These are phyloP conservation scores for Chunga burmeisteri DNA, from an alignment of 2,113 vertebrate species.

Conservation along the genomic window DNA sequence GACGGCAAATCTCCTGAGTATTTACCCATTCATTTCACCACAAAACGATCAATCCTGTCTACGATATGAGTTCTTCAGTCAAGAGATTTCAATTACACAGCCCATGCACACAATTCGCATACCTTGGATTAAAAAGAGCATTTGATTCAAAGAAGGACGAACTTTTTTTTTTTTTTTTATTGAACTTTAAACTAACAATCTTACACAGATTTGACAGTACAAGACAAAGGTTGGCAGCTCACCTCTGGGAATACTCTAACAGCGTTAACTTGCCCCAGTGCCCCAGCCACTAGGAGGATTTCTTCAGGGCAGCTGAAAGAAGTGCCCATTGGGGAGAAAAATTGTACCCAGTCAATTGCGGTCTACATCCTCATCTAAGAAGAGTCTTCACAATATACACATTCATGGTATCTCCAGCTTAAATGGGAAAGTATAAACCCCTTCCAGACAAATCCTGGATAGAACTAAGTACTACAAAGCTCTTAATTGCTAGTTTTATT, in stretches of 20 bases:
- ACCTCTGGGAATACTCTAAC: not conserved
- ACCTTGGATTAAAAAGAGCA: not conserved
- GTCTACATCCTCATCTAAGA: not conserved
- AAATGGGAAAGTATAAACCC: not conserved
- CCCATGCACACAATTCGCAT: conserved; percentile 23
- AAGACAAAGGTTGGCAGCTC: not conserved
- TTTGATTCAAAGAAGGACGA: not conserved
- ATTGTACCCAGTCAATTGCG: not conserved
- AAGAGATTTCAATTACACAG: conserved; percentile 50
- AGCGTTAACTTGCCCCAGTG: not conserved
- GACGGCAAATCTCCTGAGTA: not conserved
- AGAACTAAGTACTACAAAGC: not conserved
- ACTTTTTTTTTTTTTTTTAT: not conserved
- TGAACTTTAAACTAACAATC: not conserved
- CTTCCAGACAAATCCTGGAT: not conserved
- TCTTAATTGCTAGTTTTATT: not conserved
- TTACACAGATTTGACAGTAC: not conserved
- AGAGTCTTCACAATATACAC: not conserved
- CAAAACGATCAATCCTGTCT: not conserved
- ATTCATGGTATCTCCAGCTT: not conserved
- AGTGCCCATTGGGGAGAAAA: not conserved
- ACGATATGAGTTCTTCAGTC: not conserved
- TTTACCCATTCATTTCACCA: conserved; percentile 32
- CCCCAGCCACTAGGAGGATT: not conserved
- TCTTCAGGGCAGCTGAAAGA: not conserved